A percentile compares a stretch with the other conserved stretches of the same genome.
Evolutionary conservation across 2,797 vertebrate genomes (phyloP).

Genomic region (Tokudaia muenninki): DNA sequence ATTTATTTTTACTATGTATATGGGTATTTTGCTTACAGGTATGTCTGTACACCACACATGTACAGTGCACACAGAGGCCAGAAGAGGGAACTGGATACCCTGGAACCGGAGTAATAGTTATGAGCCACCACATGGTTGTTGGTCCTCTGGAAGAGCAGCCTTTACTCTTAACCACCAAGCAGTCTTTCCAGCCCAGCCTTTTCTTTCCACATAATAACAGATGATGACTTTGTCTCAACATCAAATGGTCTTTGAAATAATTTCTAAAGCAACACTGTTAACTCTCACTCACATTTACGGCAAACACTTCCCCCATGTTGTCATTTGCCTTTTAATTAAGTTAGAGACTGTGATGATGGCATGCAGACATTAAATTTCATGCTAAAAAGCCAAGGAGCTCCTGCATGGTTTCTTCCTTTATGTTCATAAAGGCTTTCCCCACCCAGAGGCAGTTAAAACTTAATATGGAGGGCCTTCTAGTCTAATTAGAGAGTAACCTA

Average conservation of each 20-base stretch:
- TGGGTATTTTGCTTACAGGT: background rate
- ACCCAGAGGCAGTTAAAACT: conserved; percentile 27
- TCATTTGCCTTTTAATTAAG: conserved; percentile 64
- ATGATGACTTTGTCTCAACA: background rate
- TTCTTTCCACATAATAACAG: background rate
- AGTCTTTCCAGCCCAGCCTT: background rate
- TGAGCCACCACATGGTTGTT: background rate
- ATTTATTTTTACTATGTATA: background rate
- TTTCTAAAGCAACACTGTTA: conserved; percentile 50
- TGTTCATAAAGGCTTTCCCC: conserved; percentile 39
- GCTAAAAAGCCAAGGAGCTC: conserved; percentile 47
- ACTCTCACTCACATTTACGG: conserved; percentile 19
- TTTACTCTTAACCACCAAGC: background rate
- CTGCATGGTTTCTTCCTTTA: conserved; percentile 39
- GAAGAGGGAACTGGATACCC: background rate
- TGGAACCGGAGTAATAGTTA: no score
- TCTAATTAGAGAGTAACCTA: conserved; percentile 55
- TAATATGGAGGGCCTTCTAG: conserved; percentile 10
- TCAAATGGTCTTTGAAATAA: conserved; percentile 16
- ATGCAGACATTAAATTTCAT: conserved; percentile 19
- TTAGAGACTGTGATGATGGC: conserved; percentile 8
- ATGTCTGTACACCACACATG: background rate
- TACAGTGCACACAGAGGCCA: no score
- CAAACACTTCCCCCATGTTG: conserved; percentile 3
- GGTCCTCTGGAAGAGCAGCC: background rate